Conservation (phyloP, 2,888 invertebrate genomes). For the Halictus ligatus region DNA sequence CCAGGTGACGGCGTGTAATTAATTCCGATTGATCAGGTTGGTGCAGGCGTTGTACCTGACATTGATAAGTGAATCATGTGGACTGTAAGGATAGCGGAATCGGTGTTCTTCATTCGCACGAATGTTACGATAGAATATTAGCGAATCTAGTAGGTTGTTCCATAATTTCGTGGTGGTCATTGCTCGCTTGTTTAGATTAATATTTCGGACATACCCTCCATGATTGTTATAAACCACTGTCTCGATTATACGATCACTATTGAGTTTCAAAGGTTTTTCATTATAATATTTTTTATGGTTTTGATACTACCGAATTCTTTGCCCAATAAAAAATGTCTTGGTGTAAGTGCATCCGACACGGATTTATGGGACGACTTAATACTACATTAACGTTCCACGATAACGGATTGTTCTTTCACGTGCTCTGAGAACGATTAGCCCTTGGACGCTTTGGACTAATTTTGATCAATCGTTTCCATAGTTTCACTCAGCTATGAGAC, state of each 20-base stretch:
- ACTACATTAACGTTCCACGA: background rate
- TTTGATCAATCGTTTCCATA: background rate
- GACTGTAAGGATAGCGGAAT: slow-evolving; percentile 19
- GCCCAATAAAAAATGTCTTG: background rate
- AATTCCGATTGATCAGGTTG: slow-evolving; percentile 23
- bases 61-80: background rate
- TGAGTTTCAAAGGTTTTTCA: background rate
- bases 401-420: slow-evolving; percentile 20
- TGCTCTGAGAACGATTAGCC: slow-evolving; percentile 12
- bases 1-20: background rate
- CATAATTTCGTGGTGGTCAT: background rate
- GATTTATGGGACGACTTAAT: background rate
- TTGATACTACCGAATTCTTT: background rate
- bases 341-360: background rate
- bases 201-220: background rate
- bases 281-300: background rate
- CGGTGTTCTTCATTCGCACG: slow-evolving; percentile 21
- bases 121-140: slow-evolving; percentile 5
- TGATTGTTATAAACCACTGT: background rate
- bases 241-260: background rate
- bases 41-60: slow-evolving; percentile 48
- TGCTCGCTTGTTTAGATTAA: background rate
- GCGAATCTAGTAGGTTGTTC: background rate
- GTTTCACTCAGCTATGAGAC: background rate
- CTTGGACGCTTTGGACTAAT: background rate